These are phyloP conservation scores for Diabrotica virgifera DNA, from an alignment of 1,140 invertebrate genomes.

Conservation along the genomic window DNA sequence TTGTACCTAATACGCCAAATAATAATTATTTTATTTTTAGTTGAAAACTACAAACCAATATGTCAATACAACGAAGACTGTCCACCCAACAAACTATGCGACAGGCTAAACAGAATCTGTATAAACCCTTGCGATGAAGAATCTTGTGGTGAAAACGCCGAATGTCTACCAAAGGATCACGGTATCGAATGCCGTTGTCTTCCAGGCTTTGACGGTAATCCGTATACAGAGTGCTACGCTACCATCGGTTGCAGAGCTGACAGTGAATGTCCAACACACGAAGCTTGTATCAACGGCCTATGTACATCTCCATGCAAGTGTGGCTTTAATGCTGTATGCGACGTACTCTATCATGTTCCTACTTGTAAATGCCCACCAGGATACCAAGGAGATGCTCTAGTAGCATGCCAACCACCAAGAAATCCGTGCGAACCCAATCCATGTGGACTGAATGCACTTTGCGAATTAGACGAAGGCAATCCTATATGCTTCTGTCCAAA, in stretches of 20 bases:
- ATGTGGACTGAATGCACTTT: constrained; percentile 78
- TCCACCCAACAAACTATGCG: constrained; percentile 75
- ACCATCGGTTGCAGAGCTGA: constrained; percentile 67
- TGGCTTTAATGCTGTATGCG: constrained; percentile 71
- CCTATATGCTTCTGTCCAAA: constrained; percentile 88
- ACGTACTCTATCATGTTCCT: constrained; percentile 69
- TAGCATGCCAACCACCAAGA: constrained; percentile 58
- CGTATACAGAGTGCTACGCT: constrained; percentile 68
- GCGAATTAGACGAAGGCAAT: constrained; percentile 81
- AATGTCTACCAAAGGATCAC: constrained; percentile 75
- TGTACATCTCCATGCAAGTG: constrained; percentile 75
- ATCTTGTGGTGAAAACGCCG: constrained; percentile 80
- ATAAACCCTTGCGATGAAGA: constrained; percentile 80
- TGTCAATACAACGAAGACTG: constrained; percentile 91
- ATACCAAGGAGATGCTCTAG: constrained; percentile 67
- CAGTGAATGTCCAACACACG: constrained; percentile 63
- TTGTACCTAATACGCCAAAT: not conserved
- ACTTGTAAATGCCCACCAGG: constrained; percentile 74
- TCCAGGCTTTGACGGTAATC: constrained; percentile 73
- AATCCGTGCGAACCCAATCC: constrained; percentile 81
- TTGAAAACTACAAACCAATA: constrained; percentile 62
- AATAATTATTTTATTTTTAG: constrained; percentile 48
- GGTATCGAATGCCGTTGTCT: constrained; percentile 75
- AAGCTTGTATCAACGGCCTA: constrained; percentile 72
- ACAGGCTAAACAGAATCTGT: constrained; percentile 76